Evolutionary conservation across 2,888 invertebrate species (phyloP).

Genomic region (Platycnemis pennipes): DNA sequence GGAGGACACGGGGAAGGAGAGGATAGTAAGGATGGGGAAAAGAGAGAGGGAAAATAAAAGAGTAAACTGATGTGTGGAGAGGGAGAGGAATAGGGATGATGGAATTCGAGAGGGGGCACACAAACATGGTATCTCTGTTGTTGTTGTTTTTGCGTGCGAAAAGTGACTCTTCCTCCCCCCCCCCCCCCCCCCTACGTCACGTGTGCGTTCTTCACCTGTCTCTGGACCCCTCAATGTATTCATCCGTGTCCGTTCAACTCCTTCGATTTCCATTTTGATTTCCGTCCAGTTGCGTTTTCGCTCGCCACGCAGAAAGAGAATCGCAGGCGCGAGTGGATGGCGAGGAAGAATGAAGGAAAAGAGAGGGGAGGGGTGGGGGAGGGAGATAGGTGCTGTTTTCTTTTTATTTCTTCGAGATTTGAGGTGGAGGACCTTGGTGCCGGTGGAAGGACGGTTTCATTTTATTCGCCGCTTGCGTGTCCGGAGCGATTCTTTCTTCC

Average conservation of each 20-base stretch:
- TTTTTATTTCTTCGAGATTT: neutral
- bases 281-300: neutral
- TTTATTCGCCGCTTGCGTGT: neutral
- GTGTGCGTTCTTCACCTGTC: conserved; percentile 30
- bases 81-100: neutral
- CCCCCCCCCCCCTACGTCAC: neutral
- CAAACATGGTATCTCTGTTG: too few species aligned
- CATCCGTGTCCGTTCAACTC: neutral
- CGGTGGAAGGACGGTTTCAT: neutral
- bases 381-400: neutral
- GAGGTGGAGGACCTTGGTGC: neutral
- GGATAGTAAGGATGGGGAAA: neutral
- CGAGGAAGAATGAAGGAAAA: neutral
- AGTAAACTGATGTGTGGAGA: neutral
- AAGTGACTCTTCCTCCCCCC: neutral
- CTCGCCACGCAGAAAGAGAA: neutral
- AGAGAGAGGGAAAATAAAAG: neutral
- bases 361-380: neutral
- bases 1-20: neutral
- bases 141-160: neutral
- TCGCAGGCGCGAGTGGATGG: too few species aligned
- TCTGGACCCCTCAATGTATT: neutral
- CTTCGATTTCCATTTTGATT: neutral
- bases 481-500: too few species aligned
- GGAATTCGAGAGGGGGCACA: neutral